Percentiles rank a stretch among this genome's conserved stretches.
Conservation (phyloP, 2,888 invertebrate species). For the Eupithecia pulchellata region DNA sequence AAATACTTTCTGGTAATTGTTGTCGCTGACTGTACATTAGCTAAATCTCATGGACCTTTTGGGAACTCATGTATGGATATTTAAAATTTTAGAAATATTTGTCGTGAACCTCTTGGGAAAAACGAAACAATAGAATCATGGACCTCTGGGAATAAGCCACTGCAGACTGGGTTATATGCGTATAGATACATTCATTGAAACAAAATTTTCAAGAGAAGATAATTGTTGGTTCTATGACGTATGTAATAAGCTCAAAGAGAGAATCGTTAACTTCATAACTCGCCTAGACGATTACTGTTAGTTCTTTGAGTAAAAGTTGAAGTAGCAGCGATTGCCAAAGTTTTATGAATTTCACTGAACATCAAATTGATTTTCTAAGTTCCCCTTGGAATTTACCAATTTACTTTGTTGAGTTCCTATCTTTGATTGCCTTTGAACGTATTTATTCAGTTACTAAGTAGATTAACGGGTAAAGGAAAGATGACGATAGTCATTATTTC, state of each 20-base stretch:
- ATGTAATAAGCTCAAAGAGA: slow-evolving; percentile 1
- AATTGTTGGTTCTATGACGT: background rate
- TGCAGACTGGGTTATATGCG: background rate
- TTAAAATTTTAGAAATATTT: too few relatives aligned
- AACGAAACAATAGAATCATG: too few relatives aligned
- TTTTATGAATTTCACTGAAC: slow-evolving; percentile 40
- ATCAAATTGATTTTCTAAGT: slow-evolving; percentile 36
- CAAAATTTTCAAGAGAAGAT: background rate
- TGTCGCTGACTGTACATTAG: too few relatives aligned
- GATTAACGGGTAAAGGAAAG: background rate
- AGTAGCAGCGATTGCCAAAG: slow-evolving; percentile 25
- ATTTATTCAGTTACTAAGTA: background rate
- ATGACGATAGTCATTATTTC: background rate
- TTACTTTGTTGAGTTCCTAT: slow-evolving; percentile 16
- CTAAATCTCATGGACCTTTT: too few relatives aligned
- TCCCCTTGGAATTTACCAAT: slow-evolving; percentile 30
- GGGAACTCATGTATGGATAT: too few relatives aligned
- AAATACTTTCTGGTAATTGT: too few relatives aligned
- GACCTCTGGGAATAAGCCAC: too few relatives aligned
- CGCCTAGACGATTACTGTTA: slow-evolving; percentile 32
- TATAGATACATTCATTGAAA: background rate
- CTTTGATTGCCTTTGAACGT: slow-evolving; percentile 12
- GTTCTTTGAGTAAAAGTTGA: slow-evolving; percentile 19
- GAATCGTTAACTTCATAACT: slow-evolving; percentile 5
- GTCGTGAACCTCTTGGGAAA: too few relatives aligned